Conservation (phyloP, 2,113 vertebrate genomes). For the Ochotona princeps region DNA sequence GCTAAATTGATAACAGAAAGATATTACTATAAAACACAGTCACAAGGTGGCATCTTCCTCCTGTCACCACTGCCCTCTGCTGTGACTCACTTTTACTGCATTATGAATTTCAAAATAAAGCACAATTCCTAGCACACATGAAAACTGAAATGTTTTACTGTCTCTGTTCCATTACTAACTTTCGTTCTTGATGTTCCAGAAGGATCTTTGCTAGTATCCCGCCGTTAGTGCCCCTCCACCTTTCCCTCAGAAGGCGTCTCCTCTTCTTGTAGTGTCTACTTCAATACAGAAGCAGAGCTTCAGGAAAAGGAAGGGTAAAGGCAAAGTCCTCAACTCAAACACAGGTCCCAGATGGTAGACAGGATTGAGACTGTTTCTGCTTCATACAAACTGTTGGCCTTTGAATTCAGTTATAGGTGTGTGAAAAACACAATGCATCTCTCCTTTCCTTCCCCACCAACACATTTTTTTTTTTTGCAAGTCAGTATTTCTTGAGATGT, state of each 20-base stretch:
- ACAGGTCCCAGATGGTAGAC: neutral
- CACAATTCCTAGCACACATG: neutral
- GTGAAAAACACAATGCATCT: neutral
- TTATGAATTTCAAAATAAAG: neutral
- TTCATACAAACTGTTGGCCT: neutral
- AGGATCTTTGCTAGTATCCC: neutral
- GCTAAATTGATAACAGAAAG: neutral
- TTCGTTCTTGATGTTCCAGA: neutral
- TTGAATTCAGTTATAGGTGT: neutral
- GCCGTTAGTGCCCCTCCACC: neutral
- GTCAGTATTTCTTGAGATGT: neutral
- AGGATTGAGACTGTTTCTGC: neutral
- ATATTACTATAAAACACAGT: constrained; percentile 8
- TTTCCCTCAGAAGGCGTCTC: neutral
- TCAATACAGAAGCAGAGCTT: neutral
- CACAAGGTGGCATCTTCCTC: constrained; percentile 56
- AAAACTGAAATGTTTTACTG: neutral
- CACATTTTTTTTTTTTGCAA: accelerated
- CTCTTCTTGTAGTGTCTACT: neutral
- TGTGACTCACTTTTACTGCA: neutral
- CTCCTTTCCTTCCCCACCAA: too few species aligned
- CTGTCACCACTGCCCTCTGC: neutral
- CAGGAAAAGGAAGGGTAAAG: neutral
- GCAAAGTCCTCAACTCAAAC: neutral
- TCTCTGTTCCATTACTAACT: neutral